Base-by-base conservation (phyloP, 1,140 invertebrate genomes). In the Drosophila miranda region DNA sequence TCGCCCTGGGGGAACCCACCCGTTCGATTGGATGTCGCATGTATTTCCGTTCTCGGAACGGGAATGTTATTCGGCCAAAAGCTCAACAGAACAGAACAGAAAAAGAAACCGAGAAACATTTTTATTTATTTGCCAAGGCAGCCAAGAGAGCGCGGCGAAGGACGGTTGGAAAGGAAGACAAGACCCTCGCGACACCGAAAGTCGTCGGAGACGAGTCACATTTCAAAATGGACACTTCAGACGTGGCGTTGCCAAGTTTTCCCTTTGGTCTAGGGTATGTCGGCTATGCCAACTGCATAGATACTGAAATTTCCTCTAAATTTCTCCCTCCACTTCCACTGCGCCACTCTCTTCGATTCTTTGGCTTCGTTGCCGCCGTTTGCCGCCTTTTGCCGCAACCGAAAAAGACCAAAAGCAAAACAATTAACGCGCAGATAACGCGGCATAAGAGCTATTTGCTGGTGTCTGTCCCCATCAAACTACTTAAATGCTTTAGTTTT, bases 201-300 rank as follows among this genome's bases (percentile, higher is more conserved):
- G 46, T 53, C 73, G 71, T 68, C 78, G 76, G 71, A 81, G 81
- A 64, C 82, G 82, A 86, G 78, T 86, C 82, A 86, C 82, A 86
- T 86, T 86, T 86, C 82, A 87, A 78, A 87, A 87, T 86, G 87
- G 82, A 86, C 82, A 86, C 82, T 86, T 86, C 82, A 86, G 87
- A 87, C 82, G 78, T 61, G 61, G 51, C 66, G 82, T 80, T 84
- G 81, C 81, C 81, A 86, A 86, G 82, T 86, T 75, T 80, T 73
- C 55, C 49, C 41, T 58, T 57, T 54, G 43, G 59, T 54, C 49
- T 48, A 56, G 63, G 67, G 80, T 78, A 82, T 82, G 79, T 82
- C 77, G 83, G 61, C 75, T 70, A 82, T 82, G 79, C 76, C 46
- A 70, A 77, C 67, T 74, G 70, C 78, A 76, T 73, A 81, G 81